Percentiles rank a stretch among this genome's conserved stretches.
These are phyloP conservation scores for Caenorhabditis sp. DNA, from an alignment of 2,888 invertebrate species.

Conservation along the genomic window DNA sequence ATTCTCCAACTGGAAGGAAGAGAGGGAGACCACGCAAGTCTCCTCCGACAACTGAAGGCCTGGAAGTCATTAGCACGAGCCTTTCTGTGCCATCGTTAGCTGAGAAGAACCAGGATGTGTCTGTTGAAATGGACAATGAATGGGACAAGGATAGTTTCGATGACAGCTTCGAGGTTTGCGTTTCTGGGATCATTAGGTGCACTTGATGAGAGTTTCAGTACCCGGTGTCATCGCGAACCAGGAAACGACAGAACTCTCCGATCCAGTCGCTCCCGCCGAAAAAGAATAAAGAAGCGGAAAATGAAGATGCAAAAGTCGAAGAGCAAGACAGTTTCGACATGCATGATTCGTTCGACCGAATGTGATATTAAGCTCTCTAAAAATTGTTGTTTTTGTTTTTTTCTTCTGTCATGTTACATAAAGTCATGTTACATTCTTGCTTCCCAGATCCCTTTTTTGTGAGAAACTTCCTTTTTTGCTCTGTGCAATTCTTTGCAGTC, in stretches of 20 bases:
- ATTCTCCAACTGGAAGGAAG: too few species aligned
- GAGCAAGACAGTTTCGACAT: neutral
- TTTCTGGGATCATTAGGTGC: neutral
- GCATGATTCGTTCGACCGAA: conserved; percentile 27
- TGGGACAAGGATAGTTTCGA: conserved; percentile 19
- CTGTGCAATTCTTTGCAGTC: neutral
- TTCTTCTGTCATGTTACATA: neutral
- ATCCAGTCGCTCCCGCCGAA: neutral
- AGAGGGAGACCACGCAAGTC: too few species aligned
- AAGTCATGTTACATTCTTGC: neutral
- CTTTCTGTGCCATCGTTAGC: too few species aligned
- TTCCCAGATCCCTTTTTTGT: neutral
- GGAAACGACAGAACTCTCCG: conserved; percentile 1
- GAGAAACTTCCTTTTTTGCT: neutral
- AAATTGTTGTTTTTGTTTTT: neutral
- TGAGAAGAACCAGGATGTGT: too few species aligned
- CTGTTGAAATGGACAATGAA: too few species aligned
- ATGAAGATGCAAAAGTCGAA: neutral
- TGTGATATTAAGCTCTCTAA: conserved; percentile 11
- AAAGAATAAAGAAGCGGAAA: neutral
- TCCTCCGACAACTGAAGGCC: too few species aligned
- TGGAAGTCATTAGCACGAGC: too few species aligned
- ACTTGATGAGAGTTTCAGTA: conserved; percentile 16
- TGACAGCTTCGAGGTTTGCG: conserved; percentile 28
- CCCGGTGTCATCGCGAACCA: conserved; percentile 16